Percentiles rank a stretch among this genome's conserved stretches.
These are phyloP conservation scores for Scortum barcoo DNA, from an alignment of 2,113 vertebrate species.

Conservation along the genomic window DNA sequence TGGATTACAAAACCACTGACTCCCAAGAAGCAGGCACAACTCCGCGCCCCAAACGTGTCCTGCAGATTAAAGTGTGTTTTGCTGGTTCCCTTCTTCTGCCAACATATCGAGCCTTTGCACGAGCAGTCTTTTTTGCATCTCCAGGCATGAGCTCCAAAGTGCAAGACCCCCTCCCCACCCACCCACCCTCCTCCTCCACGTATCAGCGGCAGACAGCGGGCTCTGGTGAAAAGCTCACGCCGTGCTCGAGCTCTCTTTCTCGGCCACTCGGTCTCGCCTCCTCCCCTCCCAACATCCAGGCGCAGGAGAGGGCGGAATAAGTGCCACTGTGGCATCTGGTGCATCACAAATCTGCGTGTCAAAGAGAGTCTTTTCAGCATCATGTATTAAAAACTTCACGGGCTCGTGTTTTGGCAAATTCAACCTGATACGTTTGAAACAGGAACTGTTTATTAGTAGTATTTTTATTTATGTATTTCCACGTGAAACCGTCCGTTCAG, in stretches of 20 bases:
- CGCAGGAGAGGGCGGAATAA: constrained; percentile 36
- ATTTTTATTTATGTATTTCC: neutral
- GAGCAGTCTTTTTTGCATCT: neutral
- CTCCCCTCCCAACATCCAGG: constrained; percentile 56
- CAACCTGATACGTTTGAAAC: neutral
- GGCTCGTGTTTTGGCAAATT: neutral
- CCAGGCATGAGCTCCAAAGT: neutral
- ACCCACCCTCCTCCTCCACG: too few relatives aligned
- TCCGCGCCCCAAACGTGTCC: neutral
- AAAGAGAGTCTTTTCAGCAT: too few relatives aligned
- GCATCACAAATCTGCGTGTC: constrained; percentile 59
- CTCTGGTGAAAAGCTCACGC: constrained; percentile 43
- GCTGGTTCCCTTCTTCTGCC: neutral
- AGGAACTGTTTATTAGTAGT: neutral
- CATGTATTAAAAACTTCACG: neutral
- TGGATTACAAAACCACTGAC: neutral
- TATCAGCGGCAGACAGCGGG: constrained; percentile 22
- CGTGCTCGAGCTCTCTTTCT: constrained; percentile 48
- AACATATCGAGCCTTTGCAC: neutral
- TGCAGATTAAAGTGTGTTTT: neutral
- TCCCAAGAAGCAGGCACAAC: neutral
- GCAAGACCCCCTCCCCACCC: too few relatives aligned
- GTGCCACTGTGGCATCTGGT: constrained; percentile 66
- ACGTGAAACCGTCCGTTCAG: neutral
- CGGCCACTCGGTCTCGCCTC: constrained; percentile 50